Conservation (phyloP, 2,888 invertebrate genomes). For the Orthosia gracilis region DNA sequence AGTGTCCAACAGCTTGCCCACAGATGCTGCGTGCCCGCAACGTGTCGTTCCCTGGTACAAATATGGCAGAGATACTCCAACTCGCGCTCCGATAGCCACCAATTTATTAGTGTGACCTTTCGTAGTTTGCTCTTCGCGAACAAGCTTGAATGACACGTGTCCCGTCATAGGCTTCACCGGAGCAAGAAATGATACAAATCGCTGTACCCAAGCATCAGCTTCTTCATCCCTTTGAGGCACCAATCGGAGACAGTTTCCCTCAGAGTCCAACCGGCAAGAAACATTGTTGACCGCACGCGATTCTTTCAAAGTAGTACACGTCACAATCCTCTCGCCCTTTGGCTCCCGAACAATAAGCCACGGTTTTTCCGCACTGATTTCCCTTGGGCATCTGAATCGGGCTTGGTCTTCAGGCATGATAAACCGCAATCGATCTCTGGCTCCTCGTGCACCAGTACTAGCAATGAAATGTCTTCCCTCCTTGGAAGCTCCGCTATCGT, state of each 20-base stretch:
- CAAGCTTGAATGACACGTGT: slow-evolving; percentile 95
- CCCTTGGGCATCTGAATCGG: slow-evolving; percentile 93
- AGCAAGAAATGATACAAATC: slow-evolving; percentile 93
- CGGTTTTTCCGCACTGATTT: slow-evolving; percentile 94
- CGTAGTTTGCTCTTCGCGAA: slow-evolving; percentile 90
- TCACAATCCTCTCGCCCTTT: slow-evolving; percentile 94
- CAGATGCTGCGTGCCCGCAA: slow-evolving; percentile 92
- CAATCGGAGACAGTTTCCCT: slow-evolving; percentile 90
- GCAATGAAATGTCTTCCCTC: slow-evolving; percentile 93
- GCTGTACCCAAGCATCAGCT: slow-evolving; percentile 93
- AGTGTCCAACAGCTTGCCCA: slow-evolving; percentile 92
- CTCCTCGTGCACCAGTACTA: slow-evolving; percentile 94
- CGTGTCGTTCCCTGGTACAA: slow-evolving; percentile 94
- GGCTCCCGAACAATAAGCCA: slow-evolving; percentile 96
- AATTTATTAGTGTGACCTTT: slow-evolving; percentile 84
- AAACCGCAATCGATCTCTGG: slow-evolving; percentile 93
- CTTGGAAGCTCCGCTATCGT: slow-evolving; percentile 92
- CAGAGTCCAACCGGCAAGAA: slow-evolving; percentile 93
- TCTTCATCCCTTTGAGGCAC: slow-evolving; percentile 93
- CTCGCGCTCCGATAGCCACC: slow-evolving; percentile 92
- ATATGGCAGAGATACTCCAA: slow-evolving; percentile 95
- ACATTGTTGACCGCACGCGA: slow-evolving; percentile 95
- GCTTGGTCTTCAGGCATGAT: slow-evolving; percentile 92
- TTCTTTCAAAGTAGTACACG: slow-evolving; percentile 96
- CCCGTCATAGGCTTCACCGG: slow-evolving; percentile 94